A percentile compares a stretch with the other conserved stretches of the same genome.
Evolutionary conservation across 2,797 vertebrate genomes (phyloP).

Genomic region (Tenualosa ilisha): DNA sequence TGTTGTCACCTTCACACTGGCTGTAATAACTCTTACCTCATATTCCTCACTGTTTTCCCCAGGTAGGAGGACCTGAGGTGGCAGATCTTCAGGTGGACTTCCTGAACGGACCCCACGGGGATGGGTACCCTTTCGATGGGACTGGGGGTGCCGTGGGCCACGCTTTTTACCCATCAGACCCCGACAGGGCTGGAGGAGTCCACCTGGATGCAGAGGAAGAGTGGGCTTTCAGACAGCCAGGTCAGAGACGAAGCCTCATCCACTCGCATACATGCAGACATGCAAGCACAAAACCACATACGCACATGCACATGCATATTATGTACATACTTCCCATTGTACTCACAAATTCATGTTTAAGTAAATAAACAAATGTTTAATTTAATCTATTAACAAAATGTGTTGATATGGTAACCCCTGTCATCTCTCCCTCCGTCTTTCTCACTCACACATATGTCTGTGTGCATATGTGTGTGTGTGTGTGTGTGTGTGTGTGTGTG

Average conservation of each 20-base stretch:
- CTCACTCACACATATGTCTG: no score
- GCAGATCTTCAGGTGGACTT: slow-evolving; percentile 76
- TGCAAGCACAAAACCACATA: neutral
- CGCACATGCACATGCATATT: no score
- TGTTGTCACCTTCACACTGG: no score
- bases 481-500: slow-evolving; percentile 5
- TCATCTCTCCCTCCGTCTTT: neutral
- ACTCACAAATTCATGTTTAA: neutral
- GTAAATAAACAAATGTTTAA: neutral
- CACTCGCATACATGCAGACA: neutral
- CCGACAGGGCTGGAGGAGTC: slow-evolving; percentile 69
- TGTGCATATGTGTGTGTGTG: neutral
- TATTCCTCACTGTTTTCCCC: neutral
- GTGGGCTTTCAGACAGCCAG: slow-evolving; percentile 76
- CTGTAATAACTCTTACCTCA: neutral
- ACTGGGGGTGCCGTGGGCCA: slow-evolving; percentile 76
- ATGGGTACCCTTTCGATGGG: slow-evolving; percentile 78
- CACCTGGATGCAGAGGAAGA: slow-evolving; percentile 77
- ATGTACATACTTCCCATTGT: neutral
- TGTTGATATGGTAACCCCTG: neutral
- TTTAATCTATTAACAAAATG: neutral
- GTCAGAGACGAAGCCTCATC: slow-evolving; percentile 46
- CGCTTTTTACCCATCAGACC: slow-evolving; percentile 78
- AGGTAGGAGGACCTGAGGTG: slow-evolving; percentile 67
- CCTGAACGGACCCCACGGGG: slow-evolving; percentile 70